Evolutionary conservation across 1,140 invertebrate genomes (phyloP), one percentile per base, ranked within the genome.

Genomic region (Anastrepha obliqua): DNA sequence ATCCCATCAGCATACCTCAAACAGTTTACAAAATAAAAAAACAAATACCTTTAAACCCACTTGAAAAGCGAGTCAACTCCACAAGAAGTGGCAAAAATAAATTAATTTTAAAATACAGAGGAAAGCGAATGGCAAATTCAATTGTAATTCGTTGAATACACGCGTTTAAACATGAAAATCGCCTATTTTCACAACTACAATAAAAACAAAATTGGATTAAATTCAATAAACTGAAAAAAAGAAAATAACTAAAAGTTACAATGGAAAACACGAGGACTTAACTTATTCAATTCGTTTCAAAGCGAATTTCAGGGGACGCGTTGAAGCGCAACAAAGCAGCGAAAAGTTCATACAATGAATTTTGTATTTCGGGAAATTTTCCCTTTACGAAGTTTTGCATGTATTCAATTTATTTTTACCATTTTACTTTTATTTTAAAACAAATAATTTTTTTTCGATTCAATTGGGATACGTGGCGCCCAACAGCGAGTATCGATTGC

Each of bases 331-430:
- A 29, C 20, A 74, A 70, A 44, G 65, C 15, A 51, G 47, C 15
- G 20, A 55, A 81, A 81, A 81, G 74, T 81, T 55, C 47, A 9
- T 17, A 55, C 74, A 81, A 81, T 81, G 47, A 81, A 55, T 81
- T 81, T 81, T 81, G n/a, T 42, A 81, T 81, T 81, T 51, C 74
- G 47, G 47, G 47, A 81, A 55, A 81, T 81, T 55, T 81, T 20
- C 47, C 47, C 44, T 55, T 55, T 55, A 9, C 8, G 11, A 13
- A 29, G 47, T 42, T 44, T 81, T 55, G 42, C 8, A 1, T 81
- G 6, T 81, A 55, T 81, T 81, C 74, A 81, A 20, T 81, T 55
- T n/a, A 3, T n/a, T 9, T 9, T 51, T 74, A 6, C 17, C 17
- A 5, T 11, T 39, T 39, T 39, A 29, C 13, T 47, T 74, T 74